Evolutionary conservation across 2,797 vertebrate species (phyloP).

Genomic region (Tapirus indicus): DNA sequence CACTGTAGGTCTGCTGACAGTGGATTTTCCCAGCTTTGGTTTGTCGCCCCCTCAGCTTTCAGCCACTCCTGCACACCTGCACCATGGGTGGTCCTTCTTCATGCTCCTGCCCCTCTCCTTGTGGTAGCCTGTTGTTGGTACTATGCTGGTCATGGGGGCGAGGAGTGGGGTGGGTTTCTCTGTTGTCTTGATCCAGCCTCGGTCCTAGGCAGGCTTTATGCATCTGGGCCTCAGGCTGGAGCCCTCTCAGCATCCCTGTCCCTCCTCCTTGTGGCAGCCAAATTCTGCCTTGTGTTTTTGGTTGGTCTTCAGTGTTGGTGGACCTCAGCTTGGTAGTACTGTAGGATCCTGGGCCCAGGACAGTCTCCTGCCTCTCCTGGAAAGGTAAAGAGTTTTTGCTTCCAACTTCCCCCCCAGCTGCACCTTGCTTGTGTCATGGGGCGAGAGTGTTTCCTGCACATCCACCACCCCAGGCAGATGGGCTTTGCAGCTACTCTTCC

Average conservation of each 20-base stretch:
- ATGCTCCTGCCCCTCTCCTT: neutral
- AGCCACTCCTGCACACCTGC: neutral
- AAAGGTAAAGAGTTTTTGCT: neutral
- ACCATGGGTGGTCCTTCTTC: neutral
- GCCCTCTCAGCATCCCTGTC: neutral
- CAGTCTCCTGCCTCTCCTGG: neutral
- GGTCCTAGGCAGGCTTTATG: neutral
- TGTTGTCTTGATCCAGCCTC: neutral
- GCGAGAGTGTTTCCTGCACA: neutral
- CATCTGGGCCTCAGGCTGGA: neutral
- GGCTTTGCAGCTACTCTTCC: neutral
- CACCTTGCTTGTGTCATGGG: neutral
- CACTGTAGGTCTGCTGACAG: neutral
- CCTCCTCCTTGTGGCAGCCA: neutral
- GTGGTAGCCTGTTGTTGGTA: neutral
- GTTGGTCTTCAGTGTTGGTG: neutral
- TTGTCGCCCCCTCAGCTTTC: neutral
- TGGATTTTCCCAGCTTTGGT: neutral
- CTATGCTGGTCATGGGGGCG: neutral
- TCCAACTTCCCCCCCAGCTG: neutral
- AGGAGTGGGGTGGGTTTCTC: neutral
- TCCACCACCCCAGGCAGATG: neutral
- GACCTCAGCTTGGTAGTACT: neutral
- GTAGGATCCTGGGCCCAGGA: neutral
- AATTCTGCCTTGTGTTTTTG: neutral